Base-by-base conservation (phyloP, 2,888 invertebrate genomes). In the Steinernema carpocapsae region DNA sequence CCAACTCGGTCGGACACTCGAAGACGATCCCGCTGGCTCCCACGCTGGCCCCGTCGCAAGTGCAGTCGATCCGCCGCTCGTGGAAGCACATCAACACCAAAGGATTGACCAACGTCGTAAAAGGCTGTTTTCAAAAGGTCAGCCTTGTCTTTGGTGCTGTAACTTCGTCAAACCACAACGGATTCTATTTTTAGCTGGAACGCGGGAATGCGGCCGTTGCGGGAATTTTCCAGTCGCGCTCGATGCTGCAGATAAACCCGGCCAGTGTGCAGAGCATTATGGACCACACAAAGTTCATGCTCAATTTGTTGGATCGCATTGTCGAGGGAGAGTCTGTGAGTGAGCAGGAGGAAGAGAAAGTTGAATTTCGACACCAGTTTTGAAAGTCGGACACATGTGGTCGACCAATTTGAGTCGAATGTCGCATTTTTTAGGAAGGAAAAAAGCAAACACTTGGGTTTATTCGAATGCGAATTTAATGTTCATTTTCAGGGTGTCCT, bases 71-170 rank as follows among this genome's bases (percentile, higher is more conserved):
- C 29, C 78, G 82, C n/a, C 79, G 82, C 59, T 84, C 85, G 12
- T 86, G 86, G 86, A 77, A 81, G 72, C 86, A 86, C 72, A 82
- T 86, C 76, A 85, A 85, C 76, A 85, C 85, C 7, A 85, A 85
- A 64, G 85, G 83, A 26, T 78, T 85, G 24, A 79, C 77, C 24
- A 76, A 77, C 42, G 84, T 84, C 12, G 70, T 86, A 46, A 77
- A 82, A 26, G 74, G 84, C 14, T 84, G 82, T 48, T 85, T 85
- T 72, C 79, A 82, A 46, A 80, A 83, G 77, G 85, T 85, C 24
- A 43, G 10, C n/a, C n/a, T n/a, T n/a, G n/a, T n/a, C n/a, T n/a
- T n/a, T n/a, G n/a, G n/a, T n/a, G n/a, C n/a, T n/a, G n/a, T n/a
- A n/a, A n/a, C n/a, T 70, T n/a, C 64, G 12, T 1, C 29, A 22